Conservation (phyloP, 2,888 invertebrate species). For the Epirrita christyi region DNA sequence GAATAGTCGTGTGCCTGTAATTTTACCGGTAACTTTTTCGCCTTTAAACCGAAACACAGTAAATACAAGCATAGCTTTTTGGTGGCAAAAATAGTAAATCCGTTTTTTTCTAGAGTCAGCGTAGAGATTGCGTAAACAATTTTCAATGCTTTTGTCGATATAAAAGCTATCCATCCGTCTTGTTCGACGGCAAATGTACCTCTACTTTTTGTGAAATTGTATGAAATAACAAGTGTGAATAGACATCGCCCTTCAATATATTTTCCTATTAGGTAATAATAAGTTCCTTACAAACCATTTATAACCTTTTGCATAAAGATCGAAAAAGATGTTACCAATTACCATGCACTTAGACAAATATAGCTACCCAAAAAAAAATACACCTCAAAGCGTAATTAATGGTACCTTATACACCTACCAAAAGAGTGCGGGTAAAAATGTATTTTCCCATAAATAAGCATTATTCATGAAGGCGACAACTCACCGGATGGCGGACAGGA, state of each 20-base stretch:
- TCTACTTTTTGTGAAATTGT: conserved; percentile 11
- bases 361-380: not conserved
- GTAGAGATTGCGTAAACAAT: not conserved
- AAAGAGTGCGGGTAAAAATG: conserved; percentile 11
- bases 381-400: not conserved
- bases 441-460: conserved; percentile 34
- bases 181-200: conserved; percentile 7
- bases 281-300: conserved; percentile 7
- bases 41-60: no score
- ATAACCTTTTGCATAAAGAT: not conserved
- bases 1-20: no score
- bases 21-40: no score
- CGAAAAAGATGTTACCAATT: not conserved
- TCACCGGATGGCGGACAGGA: conserved; percentile 51
- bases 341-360: not conserved
- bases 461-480: conserved; percentile 56
- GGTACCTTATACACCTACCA: not conserved
- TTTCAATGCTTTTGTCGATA: conserved; percentile 15
- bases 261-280: no score
- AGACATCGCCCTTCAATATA: conserved; percentile 6
- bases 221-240: not conserved
- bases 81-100: no score
- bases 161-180: conserved; percentile 23
- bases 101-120: no score
- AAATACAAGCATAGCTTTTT: no score